phyloP scores from a whole-genome alignment of 2,888 invertebrate genomes.

The Torymus aiolomorphi region DNA sequence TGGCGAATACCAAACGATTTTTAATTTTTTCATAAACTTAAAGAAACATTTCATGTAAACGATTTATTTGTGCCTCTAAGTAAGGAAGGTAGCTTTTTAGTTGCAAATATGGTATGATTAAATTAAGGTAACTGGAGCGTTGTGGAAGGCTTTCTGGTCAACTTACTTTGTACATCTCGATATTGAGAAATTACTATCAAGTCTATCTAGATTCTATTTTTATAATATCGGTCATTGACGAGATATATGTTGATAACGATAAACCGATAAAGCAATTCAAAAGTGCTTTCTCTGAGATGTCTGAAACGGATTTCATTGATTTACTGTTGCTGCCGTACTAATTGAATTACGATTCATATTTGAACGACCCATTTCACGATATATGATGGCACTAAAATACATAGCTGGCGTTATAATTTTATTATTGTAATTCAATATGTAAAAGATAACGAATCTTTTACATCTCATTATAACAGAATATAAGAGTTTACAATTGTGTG shows the following conservation, averaged over 20 bases:
- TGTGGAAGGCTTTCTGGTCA: slow-evolving; percentile 38
- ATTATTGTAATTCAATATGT: too few species aligned
- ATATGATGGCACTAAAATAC: too few species aligned
- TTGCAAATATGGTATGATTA: slow-evolving; percentile 32
- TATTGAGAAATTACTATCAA: slow-evolving; percentile 31
- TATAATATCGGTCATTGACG: slow-evolving; percentile 31
- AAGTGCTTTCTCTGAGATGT: slow-evolving; percentile 3
- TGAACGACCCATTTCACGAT: too few species aligned
- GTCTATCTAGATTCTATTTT: slow-evolving; percentile 33
- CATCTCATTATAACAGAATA: too few species aligned
- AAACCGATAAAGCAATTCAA: slow-evolving; percentile 33
- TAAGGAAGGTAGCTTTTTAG: slow-evolving; percentile 39
- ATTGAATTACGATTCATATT: too few species aligned
- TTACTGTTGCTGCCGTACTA: background rate
- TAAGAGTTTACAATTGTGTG: too few species aligned
- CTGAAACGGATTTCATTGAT: slow-evolving; percentile 35
- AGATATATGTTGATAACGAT: slow-evolving; percentile 17
- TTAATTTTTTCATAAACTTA: background rate
- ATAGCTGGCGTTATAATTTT: too few species aligned
- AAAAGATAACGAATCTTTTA: too few species aligned
- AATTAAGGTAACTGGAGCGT: slow-evolving; percentile 34
- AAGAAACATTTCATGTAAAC: slow-evolving; percentile 16
- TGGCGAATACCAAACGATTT: background rate
- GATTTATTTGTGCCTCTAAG: background rate
- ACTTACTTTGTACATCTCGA: slow-evolving; percentile 42